phyloP scores from a whole-genome alignment of 1,140 invertebrate species.

The Bombus polaris region DNA sequence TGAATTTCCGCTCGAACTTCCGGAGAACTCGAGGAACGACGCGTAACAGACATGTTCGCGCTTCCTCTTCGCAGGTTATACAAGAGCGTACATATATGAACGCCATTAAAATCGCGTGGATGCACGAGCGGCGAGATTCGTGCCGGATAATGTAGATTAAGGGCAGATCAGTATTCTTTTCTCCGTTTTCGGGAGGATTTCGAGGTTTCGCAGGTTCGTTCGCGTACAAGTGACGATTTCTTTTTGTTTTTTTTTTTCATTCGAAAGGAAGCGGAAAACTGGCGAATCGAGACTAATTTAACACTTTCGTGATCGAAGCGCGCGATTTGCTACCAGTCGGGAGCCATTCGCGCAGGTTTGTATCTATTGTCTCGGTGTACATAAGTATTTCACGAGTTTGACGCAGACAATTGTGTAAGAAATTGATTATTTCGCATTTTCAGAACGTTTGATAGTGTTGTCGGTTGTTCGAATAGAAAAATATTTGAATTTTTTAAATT shows the following conservation, averaged over 20 bases:
- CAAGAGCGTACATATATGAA: not conserved
- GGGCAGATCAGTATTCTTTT: slow-evolving; percentile 52
- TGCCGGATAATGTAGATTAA: slow-evolving; percentile 39
- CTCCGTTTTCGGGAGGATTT: slow-evolving; percentile 36
- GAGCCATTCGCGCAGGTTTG: slow-evolving; percentile 3
- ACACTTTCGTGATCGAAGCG: slow-evolving; percentile 22
- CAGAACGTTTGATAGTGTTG: not conserved
- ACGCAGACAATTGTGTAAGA: not conserved
- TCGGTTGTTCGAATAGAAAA: not conserved
- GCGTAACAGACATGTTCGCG: not conserved
- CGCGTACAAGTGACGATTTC: not conserved
- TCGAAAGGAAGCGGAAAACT: slow-evolving; percentile 11
- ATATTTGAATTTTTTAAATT: not conserved
- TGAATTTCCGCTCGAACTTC: not conserved
- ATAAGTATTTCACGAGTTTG: not conserved
- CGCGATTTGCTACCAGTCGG: not conserved
- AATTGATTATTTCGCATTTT: not conserved
- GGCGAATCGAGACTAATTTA: slow-evolving; percentile 17
- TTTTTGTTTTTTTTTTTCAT: not conserved
- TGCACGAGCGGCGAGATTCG: not conserved
- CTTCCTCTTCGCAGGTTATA: not conserved
- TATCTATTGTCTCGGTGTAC: slow-evolving; percentile 3
- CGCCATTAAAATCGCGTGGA: not conserved
- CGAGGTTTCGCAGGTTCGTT: slow-evolving; percentile 21
- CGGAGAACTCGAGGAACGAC: not conserved